A percentile compares a stretch with the other conserved stretches of the same genome.
These are phyloP conservation scores for Hexactinellida sp. DNA, from an alignment of 37 sponge, comb jelly and placozoan species.

Conservation along the genomic window DNA sequence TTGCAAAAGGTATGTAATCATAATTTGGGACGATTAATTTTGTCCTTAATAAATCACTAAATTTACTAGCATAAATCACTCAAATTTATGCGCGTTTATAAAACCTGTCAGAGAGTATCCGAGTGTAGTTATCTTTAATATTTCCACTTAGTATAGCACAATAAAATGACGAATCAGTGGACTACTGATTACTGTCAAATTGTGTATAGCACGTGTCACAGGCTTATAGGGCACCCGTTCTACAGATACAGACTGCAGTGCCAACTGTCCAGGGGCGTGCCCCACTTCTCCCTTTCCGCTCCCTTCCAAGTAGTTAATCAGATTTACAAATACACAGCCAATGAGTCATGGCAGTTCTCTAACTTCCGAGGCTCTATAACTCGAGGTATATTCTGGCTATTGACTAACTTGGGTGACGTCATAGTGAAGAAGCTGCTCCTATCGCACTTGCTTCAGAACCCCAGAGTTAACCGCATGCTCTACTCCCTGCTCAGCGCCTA, in stretches of 20 bases:
- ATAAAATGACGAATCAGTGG: slow-evolving; percentile 13
- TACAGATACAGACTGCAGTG: slow-evolving; percentile 4
- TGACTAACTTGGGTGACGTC: neutral
- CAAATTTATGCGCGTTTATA: no score
- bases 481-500: neutral
- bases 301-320: neutral
- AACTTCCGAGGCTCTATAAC: neutral
- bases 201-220: neutral
- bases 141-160: no score
- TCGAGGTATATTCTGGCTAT: neutral
- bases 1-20: no score
- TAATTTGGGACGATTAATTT: no score
- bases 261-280: neutral
- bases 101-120: no score
- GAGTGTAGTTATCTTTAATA: no score
- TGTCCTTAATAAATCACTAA: no score
- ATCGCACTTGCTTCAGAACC: neutral
- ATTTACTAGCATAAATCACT: no score
- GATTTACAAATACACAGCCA: neutral
- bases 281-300: neutral
- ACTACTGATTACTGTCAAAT: neutral
- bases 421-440: neutral
- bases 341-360: neutral
- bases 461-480: neutral
- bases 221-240: slow-evolving; percentile 6